A percentile compares a stretch with the other conserved stretches of the same genome.
Evolutionary conservation across 2,113 vertebrate genomes (phyloP).

Genomic region (Hyperoodon ampullatus): DNA sequence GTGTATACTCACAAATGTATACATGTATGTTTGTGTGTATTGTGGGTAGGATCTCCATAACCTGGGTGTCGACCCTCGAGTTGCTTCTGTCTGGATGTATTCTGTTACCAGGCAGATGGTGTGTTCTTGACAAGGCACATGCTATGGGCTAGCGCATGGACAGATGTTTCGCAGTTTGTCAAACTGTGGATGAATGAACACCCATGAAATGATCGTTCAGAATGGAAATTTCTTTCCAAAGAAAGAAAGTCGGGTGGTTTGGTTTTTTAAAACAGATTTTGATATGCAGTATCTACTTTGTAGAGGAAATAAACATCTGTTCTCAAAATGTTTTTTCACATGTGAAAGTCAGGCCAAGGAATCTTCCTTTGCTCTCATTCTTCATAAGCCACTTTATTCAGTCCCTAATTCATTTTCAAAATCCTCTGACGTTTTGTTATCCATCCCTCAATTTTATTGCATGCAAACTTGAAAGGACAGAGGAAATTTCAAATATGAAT

Average conservation of each 20-base stretch:
- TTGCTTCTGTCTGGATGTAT: not conserved
- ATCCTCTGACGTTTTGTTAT: not conserved
- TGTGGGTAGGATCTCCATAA: not conserved
- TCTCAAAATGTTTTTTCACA: not conserved
- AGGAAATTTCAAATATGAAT: not conserved
- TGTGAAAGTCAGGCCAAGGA: not conserved
- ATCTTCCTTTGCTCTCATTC: not conserved
- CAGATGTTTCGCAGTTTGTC: not conserved
- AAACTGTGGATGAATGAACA: not conserved
- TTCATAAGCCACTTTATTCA: not conserved
- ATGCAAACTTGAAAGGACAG: not conserved
- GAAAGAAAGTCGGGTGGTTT: not conserved
- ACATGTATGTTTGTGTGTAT: not conserved
- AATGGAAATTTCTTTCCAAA: slow-evolving; percentile 2
- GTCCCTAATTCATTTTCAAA: not conserved
- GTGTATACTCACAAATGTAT: not conserved
- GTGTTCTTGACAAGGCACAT: not conserved
- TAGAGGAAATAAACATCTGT: not conserved
- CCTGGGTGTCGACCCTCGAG: not conserved
- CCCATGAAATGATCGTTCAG: not conserved
- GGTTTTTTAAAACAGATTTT: not conserved
- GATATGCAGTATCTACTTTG: not conserved
- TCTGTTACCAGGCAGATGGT: not conserved
- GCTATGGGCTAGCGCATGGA: not conserved
- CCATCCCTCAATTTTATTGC: not conserved